phyloP scores from a whole-genome alignment of 2,797 vertebrate genomes.

The Rhinophrynus dorsalis region DNA sequence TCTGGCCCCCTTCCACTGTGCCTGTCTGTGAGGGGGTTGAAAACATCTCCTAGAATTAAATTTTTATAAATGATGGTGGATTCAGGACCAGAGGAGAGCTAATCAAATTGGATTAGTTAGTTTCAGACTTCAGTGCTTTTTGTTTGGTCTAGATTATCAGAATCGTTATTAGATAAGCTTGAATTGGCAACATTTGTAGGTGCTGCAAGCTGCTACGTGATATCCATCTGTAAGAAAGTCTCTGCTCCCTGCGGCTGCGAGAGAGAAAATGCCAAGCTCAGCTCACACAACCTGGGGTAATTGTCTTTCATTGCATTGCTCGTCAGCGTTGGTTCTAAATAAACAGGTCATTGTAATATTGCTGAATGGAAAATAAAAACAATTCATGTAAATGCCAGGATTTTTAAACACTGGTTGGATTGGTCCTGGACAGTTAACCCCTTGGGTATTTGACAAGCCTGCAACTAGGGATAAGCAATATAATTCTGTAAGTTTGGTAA shows the following conservation, averaged over 20 bases:
- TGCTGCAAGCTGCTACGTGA: neutral
- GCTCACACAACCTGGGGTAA: conserved; percentile 53
- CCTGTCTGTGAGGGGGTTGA: conserved; percentile 25
- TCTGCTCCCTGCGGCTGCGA: neutral
- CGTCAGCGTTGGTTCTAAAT: conserved; percentile 55
- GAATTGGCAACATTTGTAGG: conserved; percentile 42
- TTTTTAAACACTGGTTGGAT: neutral
- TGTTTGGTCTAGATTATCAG: conserved; percentile 57
- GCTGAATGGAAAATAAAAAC: neutral
- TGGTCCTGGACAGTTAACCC: neutral
- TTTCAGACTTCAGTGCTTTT: conserved; percentile 60
- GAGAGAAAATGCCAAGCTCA: conserved; percentile 46
- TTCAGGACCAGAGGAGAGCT: conserved; percentile 51
- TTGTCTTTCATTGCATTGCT: conserved; percentile 60
- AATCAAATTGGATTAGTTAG: conserved; percentile 58
- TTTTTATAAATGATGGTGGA: conserved; percentile 53
- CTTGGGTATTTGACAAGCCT: too few species aligned
- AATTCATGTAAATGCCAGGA: neutral
- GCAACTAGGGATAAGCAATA: too few species aligned
- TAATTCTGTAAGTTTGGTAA: too few species aligned
- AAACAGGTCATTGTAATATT: conserved; percentile 46
- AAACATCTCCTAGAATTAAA: conserved; percentile 50
- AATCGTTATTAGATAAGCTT: conserved; percentile 57
- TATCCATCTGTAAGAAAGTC: conserved; percentile 1
- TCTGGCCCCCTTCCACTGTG: neutral